Base-by-base conservation (phyloP, 1,140 invertebrate genomes). In the Solenopsis invicta region DNA sequence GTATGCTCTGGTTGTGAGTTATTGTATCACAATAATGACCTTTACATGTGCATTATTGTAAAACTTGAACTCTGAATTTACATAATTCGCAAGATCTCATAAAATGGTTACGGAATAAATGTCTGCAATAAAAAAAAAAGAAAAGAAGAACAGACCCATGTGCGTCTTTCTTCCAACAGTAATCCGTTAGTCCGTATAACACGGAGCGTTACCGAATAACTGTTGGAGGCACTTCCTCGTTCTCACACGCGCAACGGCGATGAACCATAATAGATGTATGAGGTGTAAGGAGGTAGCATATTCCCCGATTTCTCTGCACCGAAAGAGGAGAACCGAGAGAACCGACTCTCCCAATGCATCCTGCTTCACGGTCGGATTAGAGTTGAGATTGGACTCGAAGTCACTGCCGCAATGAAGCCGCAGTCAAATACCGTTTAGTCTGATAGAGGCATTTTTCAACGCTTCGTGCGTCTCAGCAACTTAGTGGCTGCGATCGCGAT, bases 401-500 rank as follows among this genome's bases (percentile, higher is more conserved):
- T 37, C n/a, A 50, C 50, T 61, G 52, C 52, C 62, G 61, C 87
- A 87, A 45, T 18, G 41, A 89, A 64, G 84, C 87, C 86, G 87
- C 89, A 88, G 80, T 85, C 84, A 66, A 91, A 91, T 91, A 90
- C 91, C 89, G 91, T 92, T 92, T 92, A 87, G 88, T 85, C 80
- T 89, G 91, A 90, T 91, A 89, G 84, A 37, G 89, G 84, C 85
- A 92, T 87, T 91, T 80, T 88, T 92, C 87, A 89, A 92, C 91
- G 85, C 87, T 91, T 37, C 74, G 71, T 77, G 90, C 59, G 34
- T 62, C 59, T 24, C 29, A 76, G n/a, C 9, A 41, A 77, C 82
- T 41, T 0, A 41, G 74, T 66, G 64, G 12, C 45, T 13, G 48
- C 29, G 24, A 75, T 67, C 24, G 3, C 56, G 6, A 71, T 41